phyloP scores from a whole-genome alignment of 2,113 vertebrate genomes.

The Erinaceus europaeus region DNA sequence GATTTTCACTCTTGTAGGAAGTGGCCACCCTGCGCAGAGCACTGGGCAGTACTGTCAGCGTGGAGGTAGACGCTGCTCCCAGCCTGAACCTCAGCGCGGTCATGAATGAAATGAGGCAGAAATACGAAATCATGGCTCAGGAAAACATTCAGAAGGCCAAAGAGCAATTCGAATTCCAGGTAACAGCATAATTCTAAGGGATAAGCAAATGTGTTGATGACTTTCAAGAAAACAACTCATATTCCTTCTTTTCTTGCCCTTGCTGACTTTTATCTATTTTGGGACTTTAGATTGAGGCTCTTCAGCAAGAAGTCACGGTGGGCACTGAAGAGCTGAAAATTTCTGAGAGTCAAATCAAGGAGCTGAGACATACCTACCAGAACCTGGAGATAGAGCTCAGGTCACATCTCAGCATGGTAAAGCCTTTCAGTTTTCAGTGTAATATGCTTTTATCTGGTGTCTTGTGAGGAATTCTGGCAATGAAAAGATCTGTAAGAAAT shows the following conservation, averaged over 20 bases:
- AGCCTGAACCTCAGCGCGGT: conserved; percentile 75
- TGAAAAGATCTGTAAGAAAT: not conserved
- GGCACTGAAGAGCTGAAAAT: conserved; percentile 75
- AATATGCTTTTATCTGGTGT: not conserved
- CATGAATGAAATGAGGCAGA: conserved; percentile 86
- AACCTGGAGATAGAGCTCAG: conserved; percentile 88
- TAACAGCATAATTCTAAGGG: conserved; percentile 57
- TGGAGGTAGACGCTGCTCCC: conserved; percentile 88
- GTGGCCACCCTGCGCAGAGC: conserved; percentile 6
- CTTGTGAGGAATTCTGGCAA: not conserved
- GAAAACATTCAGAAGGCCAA: conserved; percentile 86
- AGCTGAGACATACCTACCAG: conserved; percentile 84
- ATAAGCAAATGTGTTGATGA: not conserved
- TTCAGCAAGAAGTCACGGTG: conserved; percentile 81
- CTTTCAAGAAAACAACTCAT: not conserved
- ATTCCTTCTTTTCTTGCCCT: not conserved
- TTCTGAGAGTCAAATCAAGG: conserved; percentile 78
- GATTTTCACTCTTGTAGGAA: conserved; percentile 66
- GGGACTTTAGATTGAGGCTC: conserved; percentile 61
- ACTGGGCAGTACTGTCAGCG: conserved; percentile 78
- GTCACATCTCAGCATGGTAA: conserved; percentile 84
- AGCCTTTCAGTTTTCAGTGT: not conserved
- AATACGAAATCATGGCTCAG: conserved; percentile 86
- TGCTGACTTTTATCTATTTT: not conserved
- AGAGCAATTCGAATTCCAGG: conserved; percentile 84